Evolutionary conservation across 1,140 invertebrate genomes (phyloP).

Genomic region (Caerostris darwini): DNA sequence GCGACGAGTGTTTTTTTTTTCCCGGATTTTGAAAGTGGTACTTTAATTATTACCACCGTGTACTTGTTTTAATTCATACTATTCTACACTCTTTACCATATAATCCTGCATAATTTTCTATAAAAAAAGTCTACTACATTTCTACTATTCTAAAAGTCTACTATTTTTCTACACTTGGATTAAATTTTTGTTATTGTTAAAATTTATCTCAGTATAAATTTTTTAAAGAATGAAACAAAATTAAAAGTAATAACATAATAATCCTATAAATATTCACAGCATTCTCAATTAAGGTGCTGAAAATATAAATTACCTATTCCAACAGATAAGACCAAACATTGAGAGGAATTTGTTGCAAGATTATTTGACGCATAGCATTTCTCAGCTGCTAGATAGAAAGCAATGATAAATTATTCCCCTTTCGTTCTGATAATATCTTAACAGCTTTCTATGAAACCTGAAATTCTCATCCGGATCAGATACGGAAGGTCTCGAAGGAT

Average conservation of each 20-base stretch:
- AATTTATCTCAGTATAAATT: background rate
- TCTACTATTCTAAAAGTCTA: no score
- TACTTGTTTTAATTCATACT: no score
- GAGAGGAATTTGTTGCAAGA: background rate
- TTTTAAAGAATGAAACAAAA: background rate
- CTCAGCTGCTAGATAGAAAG: background rate
- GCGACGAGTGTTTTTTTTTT: no score
- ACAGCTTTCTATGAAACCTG: constrained; percentile 3
- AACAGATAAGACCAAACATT: background rate
- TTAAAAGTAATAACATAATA: background rate
- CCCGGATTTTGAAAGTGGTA: no score
- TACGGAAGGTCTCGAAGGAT: background rate
- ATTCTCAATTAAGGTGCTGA: background rate
- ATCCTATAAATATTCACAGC: background rate
- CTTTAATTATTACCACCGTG: no score
- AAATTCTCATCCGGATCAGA: background rate
- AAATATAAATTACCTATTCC: background rate
- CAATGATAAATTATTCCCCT: background rate
- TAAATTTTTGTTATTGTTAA: background rate
- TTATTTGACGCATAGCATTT: background rate
- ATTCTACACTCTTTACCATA: no score
- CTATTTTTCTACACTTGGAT: no score
- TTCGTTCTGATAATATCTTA: constrained; percentile 11
- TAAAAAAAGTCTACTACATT: no score
- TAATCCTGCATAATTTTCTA: no score